phyloP scores from a whole-genome alignment of 64 coral and sea anemone genomes.

The Dendrophyllia cribrosa region DNA sequence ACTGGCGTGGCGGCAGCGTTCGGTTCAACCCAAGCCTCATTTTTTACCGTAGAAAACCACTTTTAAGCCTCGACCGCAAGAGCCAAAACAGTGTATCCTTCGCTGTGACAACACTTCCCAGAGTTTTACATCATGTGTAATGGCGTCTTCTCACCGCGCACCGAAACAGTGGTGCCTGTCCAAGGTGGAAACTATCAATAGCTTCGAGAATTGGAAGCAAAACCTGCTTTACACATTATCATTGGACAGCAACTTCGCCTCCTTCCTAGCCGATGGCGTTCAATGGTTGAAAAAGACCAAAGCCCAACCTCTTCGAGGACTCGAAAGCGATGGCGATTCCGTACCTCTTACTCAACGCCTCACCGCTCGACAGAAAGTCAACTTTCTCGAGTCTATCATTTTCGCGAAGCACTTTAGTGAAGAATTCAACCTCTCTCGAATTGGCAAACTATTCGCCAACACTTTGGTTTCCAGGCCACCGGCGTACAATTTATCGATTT shows the following conservation, averaged over 20 bases:
- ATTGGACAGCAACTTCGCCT: constrained; percentile 29
- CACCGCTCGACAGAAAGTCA: constrained; percentile 42
- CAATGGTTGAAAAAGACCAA: constrained; percentile 30
- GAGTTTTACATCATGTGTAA: background rate
- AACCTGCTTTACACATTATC: constrained; percentile 49
- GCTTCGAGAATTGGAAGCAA: constrained; percentile 54
- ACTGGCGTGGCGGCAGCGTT: constrained; percentile 2
- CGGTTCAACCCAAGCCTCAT: background rate
- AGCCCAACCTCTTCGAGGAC: constrained; percentile 17
- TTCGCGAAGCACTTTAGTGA: constrained; percentile 43
- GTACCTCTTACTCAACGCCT: constrained; percentile 24
- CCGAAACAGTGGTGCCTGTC: constrained; percentile 45
- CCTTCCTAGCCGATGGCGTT: constrained; percentile 2
- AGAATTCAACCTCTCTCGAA: constrained; percentile 42
- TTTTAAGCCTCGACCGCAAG: background rate
- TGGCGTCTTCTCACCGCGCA: constrained; percentile 40
- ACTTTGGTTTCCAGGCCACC: constrained; percentile 57
- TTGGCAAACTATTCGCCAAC: constrained; percentile 41
- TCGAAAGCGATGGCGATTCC: constrained; percentile 13
- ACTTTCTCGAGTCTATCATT: constrained; percentile 44
- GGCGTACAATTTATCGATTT: constrained; percentile 54
- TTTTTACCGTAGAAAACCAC: background rate
- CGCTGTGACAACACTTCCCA: constrained; percentile 24
- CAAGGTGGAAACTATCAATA: constrained; percentile 46
- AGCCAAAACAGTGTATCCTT: constrained; percentile 22